Evolutionary conservation across 2,888 invertebrate species (phyloP), one percentile per base, ranked within the genome.

Genomic region (Trachelus tabidus): DNA sequence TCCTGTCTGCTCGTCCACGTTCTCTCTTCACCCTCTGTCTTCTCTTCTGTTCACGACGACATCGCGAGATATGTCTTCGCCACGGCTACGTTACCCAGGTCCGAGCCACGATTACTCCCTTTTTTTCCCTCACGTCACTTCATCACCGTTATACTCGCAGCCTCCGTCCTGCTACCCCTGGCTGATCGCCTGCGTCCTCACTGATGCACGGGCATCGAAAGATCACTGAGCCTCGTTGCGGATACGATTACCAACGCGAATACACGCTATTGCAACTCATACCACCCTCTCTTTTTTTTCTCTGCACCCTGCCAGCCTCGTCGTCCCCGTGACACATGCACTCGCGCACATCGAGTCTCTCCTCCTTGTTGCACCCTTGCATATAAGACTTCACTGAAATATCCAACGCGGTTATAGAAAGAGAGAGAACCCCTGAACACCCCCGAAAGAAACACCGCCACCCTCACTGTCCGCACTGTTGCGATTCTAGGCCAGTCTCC

Each of bases 341-440:
- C 71, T 71, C 71, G 71, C 71, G 71, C 71, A 71, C 71, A 71
- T 71, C 71, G 31, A 71, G 34, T 71, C 71, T 71, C 71, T 23
- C 23, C 56, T 56, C 56, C 56, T 56, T 56, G 56, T 71, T 71
- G 31, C 71, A 34, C 56, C 56, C 71, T 71, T 71, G 71, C 71
- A 71, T 71, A 71, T 33, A 71, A 34, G 56, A 56, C 56, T 40
- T 40, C 56, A 56, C 56, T 56, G 33, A 30, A 71, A 71, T 71
- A 71, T 71, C 71, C 33, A 71, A 71, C 71, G 71, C 33, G 31
- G 71, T 71, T 71, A 23, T 56, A 56, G 56, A 56, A 23, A 56
- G 56, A 56, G 56, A 56, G 23, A 56, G 23, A 56, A 40, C 15
- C 15, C 40, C 40, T 40, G 40, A 40, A 56, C 23, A 56, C 23